A percentile compares a stretch with the other conserved stretches of the same genome.
These are phyloP conservation scores for Myotis davidii DNA, from an alignment of 2,113 vertebrate genomes.

Conservation along the genomic window DNA sequence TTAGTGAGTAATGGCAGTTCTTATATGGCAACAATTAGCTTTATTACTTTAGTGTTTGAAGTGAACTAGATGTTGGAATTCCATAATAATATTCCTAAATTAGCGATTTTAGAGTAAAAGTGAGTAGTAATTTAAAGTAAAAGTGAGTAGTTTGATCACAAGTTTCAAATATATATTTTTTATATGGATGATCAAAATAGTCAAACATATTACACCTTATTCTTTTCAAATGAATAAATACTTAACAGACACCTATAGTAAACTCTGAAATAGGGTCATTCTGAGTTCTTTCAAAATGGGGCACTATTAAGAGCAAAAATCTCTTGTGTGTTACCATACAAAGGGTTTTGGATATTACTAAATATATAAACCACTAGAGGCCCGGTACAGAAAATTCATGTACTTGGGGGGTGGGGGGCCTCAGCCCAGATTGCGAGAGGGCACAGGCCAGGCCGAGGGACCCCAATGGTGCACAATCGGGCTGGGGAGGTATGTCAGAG, in stretches of 20 bases:
- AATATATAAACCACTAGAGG: not conserved
- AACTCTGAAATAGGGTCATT: not conserved
- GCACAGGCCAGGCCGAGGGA: too few relatives aligned
- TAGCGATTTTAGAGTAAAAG: not conserved
- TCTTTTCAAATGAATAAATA: constrained; percentile 27
- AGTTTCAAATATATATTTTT: not conserved
- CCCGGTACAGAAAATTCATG: too few relatives aligned
- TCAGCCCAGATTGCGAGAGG: too few relatives aligned
- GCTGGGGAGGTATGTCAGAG: too few relatives aligned
- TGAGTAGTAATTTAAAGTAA: not conserved
- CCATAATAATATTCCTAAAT: not conserved
- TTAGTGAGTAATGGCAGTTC: not conserved
- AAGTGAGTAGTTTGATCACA: not conserved
- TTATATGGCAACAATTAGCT: not conserved
- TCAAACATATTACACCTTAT: not conserved
- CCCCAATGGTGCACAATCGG: too few relatives aligned
- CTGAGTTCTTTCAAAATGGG: not conserved
- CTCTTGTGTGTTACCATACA: not conserved
- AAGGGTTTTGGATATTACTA: not conserved
- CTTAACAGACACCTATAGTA: not conserved
- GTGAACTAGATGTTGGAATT: constrained; percentile 20
- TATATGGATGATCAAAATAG: not conserved
- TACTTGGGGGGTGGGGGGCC: too few relatives aligned
- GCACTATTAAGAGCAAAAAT: not conserved
- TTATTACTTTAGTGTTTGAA: constrained; percentile 31